Conservation (phyloP, 92 coral and sea anemone genomes). For the Micromussa lordhowensis region DNA sequence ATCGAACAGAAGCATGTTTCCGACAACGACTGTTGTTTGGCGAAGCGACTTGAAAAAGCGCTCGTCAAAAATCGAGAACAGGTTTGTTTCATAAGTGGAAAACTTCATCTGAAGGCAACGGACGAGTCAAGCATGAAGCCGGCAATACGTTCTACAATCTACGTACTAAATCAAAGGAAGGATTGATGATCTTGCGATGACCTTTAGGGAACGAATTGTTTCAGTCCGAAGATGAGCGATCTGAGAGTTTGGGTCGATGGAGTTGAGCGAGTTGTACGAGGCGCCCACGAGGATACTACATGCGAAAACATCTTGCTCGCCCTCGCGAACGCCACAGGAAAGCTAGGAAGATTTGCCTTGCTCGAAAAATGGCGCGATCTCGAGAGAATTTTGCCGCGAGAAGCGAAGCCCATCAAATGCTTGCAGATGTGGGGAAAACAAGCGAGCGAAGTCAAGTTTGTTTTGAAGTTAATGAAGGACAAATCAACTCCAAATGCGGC, state of each 20-base stretch:
- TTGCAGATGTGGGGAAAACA: constrained; percentile 79
- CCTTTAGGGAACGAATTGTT: not conserved
- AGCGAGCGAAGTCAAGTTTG: constrained; percentile 68
- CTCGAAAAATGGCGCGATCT: constrained; percentile 89
- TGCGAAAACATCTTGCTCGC: constrained; percentile 83
- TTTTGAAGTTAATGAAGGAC: constrained; percentile 71
- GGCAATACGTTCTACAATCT: not conserved
- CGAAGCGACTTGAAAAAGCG: not conserved
- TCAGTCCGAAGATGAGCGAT: constrained; percentile 53
- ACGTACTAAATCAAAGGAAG: constrained; percentile 14
- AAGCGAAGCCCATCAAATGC: constrained; percentile 81
- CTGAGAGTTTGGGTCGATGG: constrained; percentile 88
- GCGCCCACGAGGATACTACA: constrained; percentile 85
- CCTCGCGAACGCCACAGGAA: constrained; percentile 84
- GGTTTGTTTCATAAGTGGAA: not conserved
- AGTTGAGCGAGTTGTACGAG: constrained; percentile 83
- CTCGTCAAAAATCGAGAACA: constrained; percentile 10
- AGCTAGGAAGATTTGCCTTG: constrained; percentile 84
- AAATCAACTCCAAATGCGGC: constrained; percentile 17
- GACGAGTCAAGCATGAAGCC: constrained; percentile 33
- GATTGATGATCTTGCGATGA: constrained; percentile 7
- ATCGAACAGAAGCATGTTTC: not conserved
- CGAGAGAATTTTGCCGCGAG: constrained; percentile 89
- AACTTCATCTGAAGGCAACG: not conserved
- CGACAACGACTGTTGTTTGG: constrained; percentile 8